These are phyloP conservation scores for Xestia c-nigrum DNA, from an alignment of 2,888 invertebrate genomes.

Conservation along the genomic window DNA sequence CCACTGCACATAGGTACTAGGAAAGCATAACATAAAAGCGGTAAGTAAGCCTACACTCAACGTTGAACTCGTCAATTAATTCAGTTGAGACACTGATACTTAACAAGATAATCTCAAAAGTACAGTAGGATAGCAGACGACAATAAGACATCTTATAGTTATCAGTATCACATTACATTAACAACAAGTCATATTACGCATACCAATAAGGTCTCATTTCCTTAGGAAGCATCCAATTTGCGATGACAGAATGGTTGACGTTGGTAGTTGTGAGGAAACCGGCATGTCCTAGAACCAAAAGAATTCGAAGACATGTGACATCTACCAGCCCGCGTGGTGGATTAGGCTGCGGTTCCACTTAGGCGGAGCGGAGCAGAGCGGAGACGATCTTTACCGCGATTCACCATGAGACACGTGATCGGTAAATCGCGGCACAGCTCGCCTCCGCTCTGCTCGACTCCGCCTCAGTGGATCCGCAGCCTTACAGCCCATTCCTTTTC, in stretches of 20 bases:
- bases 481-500: too few species aligned
- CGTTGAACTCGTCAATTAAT: background rate
- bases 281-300: too few species aligned
- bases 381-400: too few species aligned
- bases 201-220: constrained; percentile 37
- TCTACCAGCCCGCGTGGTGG: too few species aligned
- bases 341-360: too few species aligned
- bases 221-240: constrained; percentile 51
- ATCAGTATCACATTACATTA: background rate
- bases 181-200: constrained; percentile 7
- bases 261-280: constrained; percentile 19
- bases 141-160: background rate
- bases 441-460: too few species aligned
- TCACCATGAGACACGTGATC: too few species aligned
- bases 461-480: too few species aligned
- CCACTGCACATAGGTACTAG: constrained; percentile 15
- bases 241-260: constrained; percentile 40
- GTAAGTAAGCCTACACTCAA: constrained; percentile 1
- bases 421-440: too few species aligned
- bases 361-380: too few species aligned
- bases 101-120: constrained; percentile 7
- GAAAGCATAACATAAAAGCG: constrained; percentile 9
- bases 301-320: too few species aligned
- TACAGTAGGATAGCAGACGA: constrained; percentile 33
- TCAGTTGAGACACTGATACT: background rate